Percentiles rank a stretch among this genome's conserved stretches.
Conservation (phyloP, 2,797 vertebrate genomes). For the Chaenodraco wilsoni region DNA sequence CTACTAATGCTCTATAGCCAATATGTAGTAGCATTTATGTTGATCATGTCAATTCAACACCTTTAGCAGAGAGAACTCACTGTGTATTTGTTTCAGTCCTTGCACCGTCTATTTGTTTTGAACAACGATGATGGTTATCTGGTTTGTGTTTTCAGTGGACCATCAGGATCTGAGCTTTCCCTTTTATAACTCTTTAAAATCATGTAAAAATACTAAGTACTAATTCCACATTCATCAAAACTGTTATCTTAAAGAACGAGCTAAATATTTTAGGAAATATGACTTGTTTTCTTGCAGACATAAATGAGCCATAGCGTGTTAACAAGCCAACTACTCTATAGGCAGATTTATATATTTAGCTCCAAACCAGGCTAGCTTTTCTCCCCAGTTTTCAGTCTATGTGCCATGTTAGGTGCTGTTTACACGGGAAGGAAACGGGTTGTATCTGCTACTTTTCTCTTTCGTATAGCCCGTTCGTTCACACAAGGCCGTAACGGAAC, state of each 20-base stretch:
- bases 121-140: background rate
- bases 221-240: background rate
- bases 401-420: background rate
- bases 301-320: background rate
- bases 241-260: background rate
- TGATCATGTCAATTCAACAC: background rate
- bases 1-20: background rate
- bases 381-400: background rate
- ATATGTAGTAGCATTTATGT: background rate
- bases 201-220: background rate
- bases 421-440: too few relatives aligned
- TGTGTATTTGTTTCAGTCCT: background rate
- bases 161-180: background rate
- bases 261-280: background rate
- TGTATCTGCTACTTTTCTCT: too few relatives aligned
- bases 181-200: background rate
- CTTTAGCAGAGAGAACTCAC: background rate
- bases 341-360: background rate
- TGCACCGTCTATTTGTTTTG: background rate
- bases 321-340: background rate
- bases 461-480: too few relatives aligned
- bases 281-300: background rate
- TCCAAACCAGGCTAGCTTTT: background rate
- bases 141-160: conserved; percentile 14
- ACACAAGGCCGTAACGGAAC: too few relatives aligned